Conservation (phyloP, 2,113 vertebrate species). For the Puma concolor region DNA sequence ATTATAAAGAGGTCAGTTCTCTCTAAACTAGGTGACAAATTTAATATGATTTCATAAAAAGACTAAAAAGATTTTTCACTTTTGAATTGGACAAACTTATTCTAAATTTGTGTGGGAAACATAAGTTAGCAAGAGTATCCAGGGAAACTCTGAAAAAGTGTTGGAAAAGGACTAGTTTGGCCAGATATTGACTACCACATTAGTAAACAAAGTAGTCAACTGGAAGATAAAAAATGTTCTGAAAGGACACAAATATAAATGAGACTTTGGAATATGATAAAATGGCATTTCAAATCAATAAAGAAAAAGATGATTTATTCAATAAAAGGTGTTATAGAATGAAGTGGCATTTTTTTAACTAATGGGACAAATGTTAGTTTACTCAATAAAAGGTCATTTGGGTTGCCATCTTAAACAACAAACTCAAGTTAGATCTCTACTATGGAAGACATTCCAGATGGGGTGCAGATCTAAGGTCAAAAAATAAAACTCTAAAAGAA, state of each 20-base stretch:
- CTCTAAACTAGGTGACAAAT: background rate
- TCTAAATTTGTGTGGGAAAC: conserved; percentile 42
- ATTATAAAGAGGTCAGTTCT: conserved; percentile 14
- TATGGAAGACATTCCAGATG: background rate
- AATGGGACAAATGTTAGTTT: background rate
- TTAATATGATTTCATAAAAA: conserved; percentile 16
- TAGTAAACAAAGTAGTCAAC: background rate
- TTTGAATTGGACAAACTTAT: background rate
- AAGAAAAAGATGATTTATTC: background rate
- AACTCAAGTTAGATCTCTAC: conserved; percentile 1
- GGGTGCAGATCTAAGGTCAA: background rate
- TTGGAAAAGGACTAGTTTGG: background rate
- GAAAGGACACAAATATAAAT: background rate
- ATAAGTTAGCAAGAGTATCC: background rate
- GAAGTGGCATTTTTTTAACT: conserved; percentile 8
- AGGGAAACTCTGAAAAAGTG: background rate
- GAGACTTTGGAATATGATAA: background rate
- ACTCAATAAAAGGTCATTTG: background rate
- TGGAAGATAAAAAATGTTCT: background rate
- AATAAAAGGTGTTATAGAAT: background rate
- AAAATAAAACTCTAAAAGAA: conserved; percentile 32
- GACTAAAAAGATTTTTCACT: background rate
- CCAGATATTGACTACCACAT: background rate
- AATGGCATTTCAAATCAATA: background rate
- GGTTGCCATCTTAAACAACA: background rate